These are phyloP conservation scores for Drosophila lowei DNA, from an alignment of 1,140 invertebrate genomes.

Conservation along the genomic window DNA sequence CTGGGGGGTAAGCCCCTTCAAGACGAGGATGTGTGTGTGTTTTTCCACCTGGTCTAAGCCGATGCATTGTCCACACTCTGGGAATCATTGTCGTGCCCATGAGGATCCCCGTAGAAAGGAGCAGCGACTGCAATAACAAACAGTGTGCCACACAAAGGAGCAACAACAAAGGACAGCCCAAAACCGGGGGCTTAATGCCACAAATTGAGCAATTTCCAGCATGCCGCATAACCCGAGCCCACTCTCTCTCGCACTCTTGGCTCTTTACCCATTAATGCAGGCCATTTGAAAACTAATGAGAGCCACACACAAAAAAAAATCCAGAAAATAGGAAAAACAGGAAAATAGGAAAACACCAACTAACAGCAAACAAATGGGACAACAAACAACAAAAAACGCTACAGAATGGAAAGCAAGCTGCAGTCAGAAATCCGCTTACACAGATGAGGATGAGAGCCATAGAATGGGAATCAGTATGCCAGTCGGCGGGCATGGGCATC, in stretches of 20 bases:
- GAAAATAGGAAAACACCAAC: conserved; percentile 44
- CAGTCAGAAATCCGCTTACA: conserved; percentile 74
- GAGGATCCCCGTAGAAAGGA: conserved; percentile 1
- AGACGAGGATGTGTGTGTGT: neutral
- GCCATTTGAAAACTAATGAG: conserved; percentile 80
- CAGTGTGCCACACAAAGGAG: conserved; percentile 18
- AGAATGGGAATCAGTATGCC: conserved; percentile 9
- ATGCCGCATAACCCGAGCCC: conserved; percentile 14
- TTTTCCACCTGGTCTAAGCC: conserved; percentile 38
- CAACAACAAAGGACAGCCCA: conserved; percentile 7
- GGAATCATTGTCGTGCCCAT: neutral
- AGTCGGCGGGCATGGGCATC: neutral
- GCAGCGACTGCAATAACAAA: conserved; percentile 34
- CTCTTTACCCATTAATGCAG: conserved; percentile 59
- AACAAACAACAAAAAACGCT: conserved; percentile 48
- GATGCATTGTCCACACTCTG: neutral
- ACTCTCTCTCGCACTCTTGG: conserved; percentile 6
- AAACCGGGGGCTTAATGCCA: conserved; percentile 61
- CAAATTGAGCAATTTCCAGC: conserved; percentile 76
- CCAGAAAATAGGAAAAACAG: conserved; percentile 1
- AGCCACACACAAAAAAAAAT: conserved; percentile 40
- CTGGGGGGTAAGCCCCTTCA: neutral
- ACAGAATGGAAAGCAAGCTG: conserved; percentile 42
- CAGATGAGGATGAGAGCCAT: conserved; percentile 39
- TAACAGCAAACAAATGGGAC: conserved; percentile 62